Evolutionary conservation across 2,888 invertebrate species (phyloP), one percentile per base, ranked within the genome.

Genomic region (Ophion costatus): DNA sequence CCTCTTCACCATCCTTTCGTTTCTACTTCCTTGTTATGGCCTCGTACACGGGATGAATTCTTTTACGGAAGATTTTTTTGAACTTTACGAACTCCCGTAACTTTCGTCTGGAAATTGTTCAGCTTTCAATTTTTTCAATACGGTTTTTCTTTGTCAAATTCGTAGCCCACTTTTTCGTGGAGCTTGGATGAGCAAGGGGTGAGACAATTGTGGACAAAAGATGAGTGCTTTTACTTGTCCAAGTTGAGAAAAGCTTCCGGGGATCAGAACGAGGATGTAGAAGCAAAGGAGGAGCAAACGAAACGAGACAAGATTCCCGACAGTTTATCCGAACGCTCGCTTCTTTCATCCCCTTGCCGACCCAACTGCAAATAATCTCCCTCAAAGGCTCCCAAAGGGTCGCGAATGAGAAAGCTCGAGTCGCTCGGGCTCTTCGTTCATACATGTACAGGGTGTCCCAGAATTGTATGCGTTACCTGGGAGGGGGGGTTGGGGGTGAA

Each of bases 361-460:
- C 59, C 75, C 79, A 59, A 79, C 82, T 82, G 75, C 74, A 82
- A 84, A 84, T 84, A 84, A 84, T 84, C 84, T 82, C 75, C 74
- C 79, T 82, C 84, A 82, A 82, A 84, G 84, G 84, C 75, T 82
- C 84, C 84, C 84, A 75, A 79, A 84, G 84, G 82, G 79, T 82
- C 84, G 75, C 81, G 78, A 82, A 82, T 64, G 82, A 82, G 84
- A 75, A 79, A 84, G 66, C 82, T 61, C 84, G 74, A 69, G 33
- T 61, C 74, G 38, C 57, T 74, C 33, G 69, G 56, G 24, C 42
- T 74, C 38, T 59, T 61, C 38, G 20, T 29, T 22, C 33, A 59
- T 61, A 61, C n/a, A 45, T 29, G 29, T 29, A 29, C 29, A 29
- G 29, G 29, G 29, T 29, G 29, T 29, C 29, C 56, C 29, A 4